Conservation (phyloP, 2,888 invertebrate genomes). For the Azorinus chamasolen region DNA sequence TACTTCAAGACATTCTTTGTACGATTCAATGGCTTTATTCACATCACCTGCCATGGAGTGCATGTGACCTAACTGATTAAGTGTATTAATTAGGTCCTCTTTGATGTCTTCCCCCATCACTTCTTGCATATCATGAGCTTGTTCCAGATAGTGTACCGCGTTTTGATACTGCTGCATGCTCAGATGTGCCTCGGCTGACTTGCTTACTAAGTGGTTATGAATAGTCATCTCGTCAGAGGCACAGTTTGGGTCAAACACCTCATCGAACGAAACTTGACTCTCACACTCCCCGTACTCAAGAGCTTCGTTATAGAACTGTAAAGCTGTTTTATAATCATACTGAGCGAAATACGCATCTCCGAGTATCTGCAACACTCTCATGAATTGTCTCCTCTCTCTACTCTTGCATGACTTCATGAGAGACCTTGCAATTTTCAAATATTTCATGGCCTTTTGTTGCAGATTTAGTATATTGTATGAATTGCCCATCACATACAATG, state of each 20-base stretch:
- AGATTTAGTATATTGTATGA: conserved; percentile 83
- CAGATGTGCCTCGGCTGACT: conserved; percentile 84
- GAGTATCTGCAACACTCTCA: conserved; percentile 81
- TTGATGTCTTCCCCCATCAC: conserved; percentile 84
- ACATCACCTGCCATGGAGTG: conserved; percentile 84
- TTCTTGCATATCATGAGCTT: conserved; percentile 85
- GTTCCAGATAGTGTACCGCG: conserved; percentile 83
- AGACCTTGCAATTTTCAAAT: conserved; percentile 80
- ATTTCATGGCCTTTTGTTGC: conserved; percentile 83
- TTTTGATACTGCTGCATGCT: conserved; percentile 84
- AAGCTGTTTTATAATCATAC: conserved; percentile 83
- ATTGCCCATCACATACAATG: conserved; percentile 84
- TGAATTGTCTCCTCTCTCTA: conserved; percentile 79
- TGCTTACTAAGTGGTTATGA: conserved; percentile 84
- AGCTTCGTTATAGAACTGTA: conserved; percentile 84
- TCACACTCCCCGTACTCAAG: conserved; percentile 80
- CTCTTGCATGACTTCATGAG: conserved; percentile 76
- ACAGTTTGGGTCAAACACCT: conserved; percentile 73
- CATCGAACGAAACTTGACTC: conserved; percentile 71
- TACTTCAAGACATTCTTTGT: conserved; percentile 83
- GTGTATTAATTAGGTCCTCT: conserved; percentile 83
- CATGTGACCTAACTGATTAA: conserved; percentile 84
- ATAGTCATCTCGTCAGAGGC: conserved; percentile 82
- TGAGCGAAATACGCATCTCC: conserved; percentile 84
- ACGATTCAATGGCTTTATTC: conserved; percentile 85